Percentiles rank a stretch among this genome's conserved stretches.
These are phyloP conservation scores for Callocephalon fimbriatum DNA, from an alignment of 2,113 vertebrate species.

Conservation along the genomic window DNA sequence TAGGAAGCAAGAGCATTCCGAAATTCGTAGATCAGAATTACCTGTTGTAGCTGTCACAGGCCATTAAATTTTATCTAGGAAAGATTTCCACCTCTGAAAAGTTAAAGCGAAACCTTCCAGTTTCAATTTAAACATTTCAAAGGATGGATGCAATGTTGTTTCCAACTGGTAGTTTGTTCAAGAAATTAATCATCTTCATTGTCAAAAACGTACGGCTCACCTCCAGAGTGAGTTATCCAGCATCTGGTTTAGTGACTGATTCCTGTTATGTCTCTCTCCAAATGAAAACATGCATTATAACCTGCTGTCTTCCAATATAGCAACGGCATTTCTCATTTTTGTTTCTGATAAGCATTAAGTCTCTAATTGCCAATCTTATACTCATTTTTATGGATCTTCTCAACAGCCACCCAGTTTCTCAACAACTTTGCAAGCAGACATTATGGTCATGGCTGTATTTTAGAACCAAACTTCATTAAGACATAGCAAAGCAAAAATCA, in stretches of 20 bases:
- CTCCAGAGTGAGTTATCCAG: not conserved
- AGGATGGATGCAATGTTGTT: not conserved
- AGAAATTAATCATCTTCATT: not conserved
- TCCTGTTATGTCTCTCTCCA: not conserved
- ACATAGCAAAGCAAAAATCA: not conserved
- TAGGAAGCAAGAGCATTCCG: not conserved
- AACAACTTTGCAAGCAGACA: not conserved
- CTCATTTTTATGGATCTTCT: not conserved
- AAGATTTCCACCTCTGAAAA: not conserved
- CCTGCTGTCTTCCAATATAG: not conserved
- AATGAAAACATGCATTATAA: not conserved
- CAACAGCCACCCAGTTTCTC: not conserved
- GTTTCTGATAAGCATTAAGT: not conserved
- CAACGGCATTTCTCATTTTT: not conserved
- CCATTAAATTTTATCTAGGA: not conserved
- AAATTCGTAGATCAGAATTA: not conserved
- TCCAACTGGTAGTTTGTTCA: not conserved
- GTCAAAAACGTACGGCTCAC: not conserved
- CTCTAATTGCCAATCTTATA: not conserved
- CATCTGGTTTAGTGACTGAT: not conserved
- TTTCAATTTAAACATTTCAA: not conserved
- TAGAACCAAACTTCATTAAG: not conserved
- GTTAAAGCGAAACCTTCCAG: not conserved
- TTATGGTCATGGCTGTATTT: not conserved
- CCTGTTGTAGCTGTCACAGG: not conserved